Evolutionary conservation across 2,113 vertebrate species (phyloP).

Genomic region (Callorhinus ursinus): DNA sequence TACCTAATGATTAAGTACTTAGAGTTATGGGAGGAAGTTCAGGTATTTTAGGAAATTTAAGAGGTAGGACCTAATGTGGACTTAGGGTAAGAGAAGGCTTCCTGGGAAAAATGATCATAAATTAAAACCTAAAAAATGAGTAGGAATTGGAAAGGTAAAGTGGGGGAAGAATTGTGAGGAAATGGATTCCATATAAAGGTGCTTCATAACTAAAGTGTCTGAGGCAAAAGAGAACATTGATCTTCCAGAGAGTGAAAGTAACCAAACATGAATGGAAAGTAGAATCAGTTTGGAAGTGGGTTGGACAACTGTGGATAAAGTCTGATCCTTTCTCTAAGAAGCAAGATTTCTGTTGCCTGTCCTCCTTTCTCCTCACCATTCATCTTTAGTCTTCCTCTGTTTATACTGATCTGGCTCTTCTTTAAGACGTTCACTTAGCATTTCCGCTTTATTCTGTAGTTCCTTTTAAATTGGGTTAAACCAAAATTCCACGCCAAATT

Average conservation of each 20-base stretch:
- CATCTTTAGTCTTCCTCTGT: background rate
- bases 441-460: background rate
- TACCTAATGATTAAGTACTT: background rate
- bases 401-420: background rate
- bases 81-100: background rate
- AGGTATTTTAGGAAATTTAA: background rate
- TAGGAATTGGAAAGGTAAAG: background rate
- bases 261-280: background rate
- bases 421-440: background rate
- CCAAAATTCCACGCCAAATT: background rate
- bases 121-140: background rate
- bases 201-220: background rate
- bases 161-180: background rate
- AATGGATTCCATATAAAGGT: background rate
- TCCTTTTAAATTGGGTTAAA: background rate
- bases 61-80: background rate
- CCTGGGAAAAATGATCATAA: background rate
- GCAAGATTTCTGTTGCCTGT: background rate
- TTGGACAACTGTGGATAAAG: background rate
- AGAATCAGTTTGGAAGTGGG: background rate
- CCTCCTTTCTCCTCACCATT: background rate
- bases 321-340: background rate
- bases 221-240: background rate
- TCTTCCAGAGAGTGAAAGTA: background rate
- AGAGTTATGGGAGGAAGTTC: background rate